phyloP scores from a whole-genome alignment of 2,797 vertebrate genomes.

The Microctenopoma stevenorrisi region DNA sequence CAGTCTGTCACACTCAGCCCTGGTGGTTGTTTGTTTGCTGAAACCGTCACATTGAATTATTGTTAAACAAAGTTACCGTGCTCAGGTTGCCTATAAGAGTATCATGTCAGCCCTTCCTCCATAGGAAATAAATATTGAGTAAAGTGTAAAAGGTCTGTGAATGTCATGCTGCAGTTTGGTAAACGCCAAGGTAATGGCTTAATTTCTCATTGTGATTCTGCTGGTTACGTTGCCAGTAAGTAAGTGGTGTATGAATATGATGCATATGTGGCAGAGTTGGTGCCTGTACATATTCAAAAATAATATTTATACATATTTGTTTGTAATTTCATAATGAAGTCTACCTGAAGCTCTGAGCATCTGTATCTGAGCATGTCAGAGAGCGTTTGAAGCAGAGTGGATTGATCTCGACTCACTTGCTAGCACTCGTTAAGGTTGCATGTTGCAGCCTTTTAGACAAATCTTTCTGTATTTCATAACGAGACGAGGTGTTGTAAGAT shows the following conservation, averaged over 20 bases:
- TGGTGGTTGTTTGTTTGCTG: conserved; percentile 8
- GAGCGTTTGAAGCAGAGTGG: no score
- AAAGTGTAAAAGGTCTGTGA: conserved; percentile 1
- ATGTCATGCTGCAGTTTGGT: not conserved
- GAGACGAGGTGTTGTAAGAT: not conserved
- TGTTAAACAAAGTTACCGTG: not conserved
- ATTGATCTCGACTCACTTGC: no score
- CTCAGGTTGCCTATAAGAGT: not conserved
- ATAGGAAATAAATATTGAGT: not conserved
- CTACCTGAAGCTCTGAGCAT: no score
- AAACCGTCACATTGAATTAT: not conserved
- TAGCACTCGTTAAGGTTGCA: no score
- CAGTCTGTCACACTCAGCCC: not conserved
- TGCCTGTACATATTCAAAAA: no score
- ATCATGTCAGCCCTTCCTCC: not conserved
- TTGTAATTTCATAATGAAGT: no score
- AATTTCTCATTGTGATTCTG: conserved; percentile 1
- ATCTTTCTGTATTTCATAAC: not conserved
- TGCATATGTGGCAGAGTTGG: no score
- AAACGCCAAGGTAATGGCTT: not conserved
- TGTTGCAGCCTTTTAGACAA: not conserved
- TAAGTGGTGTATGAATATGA: no score
- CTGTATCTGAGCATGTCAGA: no score
- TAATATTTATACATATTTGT: no score
- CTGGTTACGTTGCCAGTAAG: not conserved